Percentiles rank a stretch among this genome's conserved stretches.
phyloP scores from a whole-genome alignment of 2,113 vertebrate species.

The Vulpes lagopus region DNA sequence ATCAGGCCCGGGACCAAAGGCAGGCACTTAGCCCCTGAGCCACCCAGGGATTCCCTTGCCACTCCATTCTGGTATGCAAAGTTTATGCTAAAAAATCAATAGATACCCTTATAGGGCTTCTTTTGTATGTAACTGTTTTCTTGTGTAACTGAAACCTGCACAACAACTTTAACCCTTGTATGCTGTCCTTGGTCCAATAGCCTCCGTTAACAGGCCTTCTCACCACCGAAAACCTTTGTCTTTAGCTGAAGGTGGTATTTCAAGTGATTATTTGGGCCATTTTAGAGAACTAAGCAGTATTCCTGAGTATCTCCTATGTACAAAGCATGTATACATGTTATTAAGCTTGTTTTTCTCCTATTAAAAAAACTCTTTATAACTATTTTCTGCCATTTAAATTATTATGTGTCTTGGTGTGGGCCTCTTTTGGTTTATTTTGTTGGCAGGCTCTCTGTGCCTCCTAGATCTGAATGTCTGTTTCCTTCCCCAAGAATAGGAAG shows the following conservation, averaged over 20 bases:
- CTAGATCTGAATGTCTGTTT: not conserved
- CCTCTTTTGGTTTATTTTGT: not conserved
- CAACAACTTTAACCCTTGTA: not conserved
- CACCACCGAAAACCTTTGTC: not conserved
- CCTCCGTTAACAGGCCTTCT: not conserved
- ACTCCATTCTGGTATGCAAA: too few relatives aligned
- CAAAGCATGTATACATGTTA: not conserved
- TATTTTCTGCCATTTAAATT: not conserved
- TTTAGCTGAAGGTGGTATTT: not conserved
- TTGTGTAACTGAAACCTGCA: not conserved
- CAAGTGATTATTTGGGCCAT: not conserved
- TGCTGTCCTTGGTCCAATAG: not conserved
- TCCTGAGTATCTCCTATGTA: not conserved
- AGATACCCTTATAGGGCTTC: too few relatives aligned
- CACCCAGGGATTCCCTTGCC: too few relatives aligned
- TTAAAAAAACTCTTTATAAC: not conserved
- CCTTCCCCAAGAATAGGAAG: not conserved
- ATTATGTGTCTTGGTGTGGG: not conserved
- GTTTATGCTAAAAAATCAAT: too few relatives aligned
- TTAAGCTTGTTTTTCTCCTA: not conserved
- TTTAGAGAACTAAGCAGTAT: not conserved
- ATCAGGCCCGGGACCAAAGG: too few relatives aligned
- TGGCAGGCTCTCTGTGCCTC: not conserved
- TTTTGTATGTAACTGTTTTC: not conserved
- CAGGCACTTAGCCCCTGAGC: too few relatives aligned